phyloP scores from a whole-genome alignment of 2,113 vertebrate genomes.

The Leptocoma aspasia region DNA sequence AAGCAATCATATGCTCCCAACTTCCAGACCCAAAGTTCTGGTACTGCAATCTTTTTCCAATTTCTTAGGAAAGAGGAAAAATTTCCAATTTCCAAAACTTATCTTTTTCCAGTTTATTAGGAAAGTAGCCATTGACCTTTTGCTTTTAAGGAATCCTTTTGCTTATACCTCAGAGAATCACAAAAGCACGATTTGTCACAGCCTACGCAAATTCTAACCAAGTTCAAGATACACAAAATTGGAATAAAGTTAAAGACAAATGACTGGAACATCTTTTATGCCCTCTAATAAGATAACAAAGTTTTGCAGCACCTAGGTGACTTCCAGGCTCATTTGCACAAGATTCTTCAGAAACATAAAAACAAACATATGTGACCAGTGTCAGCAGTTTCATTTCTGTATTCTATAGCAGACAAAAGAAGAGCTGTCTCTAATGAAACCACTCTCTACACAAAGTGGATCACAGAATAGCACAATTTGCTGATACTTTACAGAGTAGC shows the following conservation, averaged over 20 bases:
- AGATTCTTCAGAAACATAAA: conserved; percentile 52
- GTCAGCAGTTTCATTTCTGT: conserved; percentile 28
- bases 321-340: conserved; percentile 11
- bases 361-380: not conserved
- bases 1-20: not conserved
- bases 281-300: not conserved
- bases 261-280: not conserved
- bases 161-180: not conserved
- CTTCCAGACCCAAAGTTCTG: not conserved
- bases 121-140: not conserved
- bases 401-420: not conserved
- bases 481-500: not conserved
- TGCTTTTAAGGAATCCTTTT: not conserved
- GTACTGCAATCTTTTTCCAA: not conserved
- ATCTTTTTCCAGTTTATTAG: not conserved
- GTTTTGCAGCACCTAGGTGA: not conserved
- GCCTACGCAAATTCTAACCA: not conserved
- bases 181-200: not conserved
- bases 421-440: not conserved
- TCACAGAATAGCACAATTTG: not conserved
- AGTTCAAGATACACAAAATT: not conserved
- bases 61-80: not conserved
- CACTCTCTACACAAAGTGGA: not conserved
- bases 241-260: not conserved
- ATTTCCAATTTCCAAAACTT: not conserved